A percentile compares a stretch with the other conserved stretches of the same genome.
These are phyloP conservation scores for Drosophila birchii DNA, from an alignment of 2,888 invertebrate species.

Conservation along the genomic window DNA sequence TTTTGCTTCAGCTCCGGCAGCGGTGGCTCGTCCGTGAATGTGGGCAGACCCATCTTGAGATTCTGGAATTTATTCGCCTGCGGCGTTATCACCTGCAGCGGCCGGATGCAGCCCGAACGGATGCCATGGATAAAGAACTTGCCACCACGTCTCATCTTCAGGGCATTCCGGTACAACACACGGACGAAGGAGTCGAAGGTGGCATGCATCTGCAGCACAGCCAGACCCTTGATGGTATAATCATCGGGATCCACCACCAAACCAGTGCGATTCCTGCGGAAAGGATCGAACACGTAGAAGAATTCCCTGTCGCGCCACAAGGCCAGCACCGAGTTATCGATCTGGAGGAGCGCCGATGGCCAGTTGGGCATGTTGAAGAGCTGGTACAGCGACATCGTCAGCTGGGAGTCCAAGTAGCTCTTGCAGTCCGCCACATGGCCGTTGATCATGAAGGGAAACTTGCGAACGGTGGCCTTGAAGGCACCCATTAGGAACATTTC, in stretches of 20 bases:
- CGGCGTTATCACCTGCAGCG: constrained; percentile 66
- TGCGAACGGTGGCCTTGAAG: constrained; percentile 80
- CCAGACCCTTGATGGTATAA: constrained; percentile 84
- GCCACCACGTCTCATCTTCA: constrained; percentile 79
- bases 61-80: constrained; percentile 71
- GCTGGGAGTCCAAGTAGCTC: constrained; percentile 72
- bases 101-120: constrained; percentile 83
- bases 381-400: constrained; percentile 71
- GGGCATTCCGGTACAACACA: constrained; percentile 85
- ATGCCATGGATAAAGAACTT: constrained; percentile 87
- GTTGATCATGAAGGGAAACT: constrained; percentile 73
- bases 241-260: constrained; percentile 85
- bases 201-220: constrained; percentile 88
- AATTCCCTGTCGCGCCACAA: constrained; percentile 88
- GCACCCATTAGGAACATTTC: constrained; percentile 84
- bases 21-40: constrained; percentile 55
- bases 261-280: constrained; percentile 87
- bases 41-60: constrained; percentile 71
- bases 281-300: constrained; percentile 89
- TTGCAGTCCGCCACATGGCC: constrained; percentile 80
- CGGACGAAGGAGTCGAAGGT: constrained; percentile 87
- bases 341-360: constrained; percentile 85
- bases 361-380: constrained; percentile 71
- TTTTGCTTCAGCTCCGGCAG: constrained; percentile 49
- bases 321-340: constrained; percentile 87